phyloP scores from a whole-genome alignment of 1,140 invertebrate species.

The Archegozetes longisetosus region DNA sequence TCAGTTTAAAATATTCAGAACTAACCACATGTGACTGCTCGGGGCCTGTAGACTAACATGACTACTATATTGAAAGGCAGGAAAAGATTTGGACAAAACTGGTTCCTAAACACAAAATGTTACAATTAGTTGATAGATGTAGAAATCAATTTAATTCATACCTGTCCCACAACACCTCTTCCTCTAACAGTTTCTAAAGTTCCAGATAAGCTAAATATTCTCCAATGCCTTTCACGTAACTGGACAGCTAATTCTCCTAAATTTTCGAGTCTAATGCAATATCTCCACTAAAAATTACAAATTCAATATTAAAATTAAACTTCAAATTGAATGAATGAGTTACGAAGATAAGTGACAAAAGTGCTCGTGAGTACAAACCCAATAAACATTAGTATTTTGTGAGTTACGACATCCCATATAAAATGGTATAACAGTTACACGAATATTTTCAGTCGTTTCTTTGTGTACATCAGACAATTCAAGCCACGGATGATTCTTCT shows the following conservation, averaged over 20 bases:
- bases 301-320: conserved; percentile 7
- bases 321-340: conserved; percentile 4
- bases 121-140: conserved; percentile 1
- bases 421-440: conserved; percentile 93
- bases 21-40: conserved; percentile 94
- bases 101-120: conserved; percentile 47
- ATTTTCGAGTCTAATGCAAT: conserved; percentile 90
- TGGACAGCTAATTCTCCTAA: conserved; percentile 73
- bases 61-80: conserved; percentile 93
- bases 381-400: conserved; percentile 74
- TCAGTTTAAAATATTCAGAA: conserved; percentile 18
- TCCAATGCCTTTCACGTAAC: conserved; percentile 84
- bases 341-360: not conserved
- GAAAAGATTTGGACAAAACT: conserved; percentile 60
- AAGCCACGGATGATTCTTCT: conserved; percentile 92
- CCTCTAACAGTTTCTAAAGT: conserved; percentile 86
- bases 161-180: conserved; percentile 78
- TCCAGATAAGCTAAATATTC: conserved; percentile 85
- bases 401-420: conserved; percentile 83
- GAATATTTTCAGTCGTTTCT: conserved; percentile 86
- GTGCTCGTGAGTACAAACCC: conserved; percentile 47
- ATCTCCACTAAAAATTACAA: conserved; percentile 59
- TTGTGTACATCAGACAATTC: conserved; percentile 93
- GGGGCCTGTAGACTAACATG: conserved; percentile 90
- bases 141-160: too few relatives aligned